A percentile compares a stretch with the other conserved stretches of the same genome.
These are phyloP conservation scores for Cosmopolites sordidus DNA, from an alignment of 2,888 invertebrate genomes.

Conservation along the genomic window DNA sequence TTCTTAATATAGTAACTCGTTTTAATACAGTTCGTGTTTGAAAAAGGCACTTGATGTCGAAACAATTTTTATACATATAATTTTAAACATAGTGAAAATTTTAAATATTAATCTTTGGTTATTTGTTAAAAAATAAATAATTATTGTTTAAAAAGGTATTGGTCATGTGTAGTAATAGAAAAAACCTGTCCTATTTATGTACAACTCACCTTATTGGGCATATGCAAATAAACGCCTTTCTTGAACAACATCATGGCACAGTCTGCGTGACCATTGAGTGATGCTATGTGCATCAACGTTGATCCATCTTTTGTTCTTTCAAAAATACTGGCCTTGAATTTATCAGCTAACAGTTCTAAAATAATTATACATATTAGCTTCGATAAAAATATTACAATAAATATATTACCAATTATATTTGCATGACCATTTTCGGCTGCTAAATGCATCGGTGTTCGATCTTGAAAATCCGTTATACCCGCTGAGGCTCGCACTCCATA, in stretches of 20 bases:
- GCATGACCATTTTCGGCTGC: slow-evolving; percentile 98
- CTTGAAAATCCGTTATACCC: slow-evolving; percentile 91
- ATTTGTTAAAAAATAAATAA: too few relatives aligned
- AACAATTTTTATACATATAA: too few relatives aligned
- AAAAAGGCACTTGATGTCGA: too few relatives aligned
- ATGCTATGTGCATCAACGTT: slow-evolving; percentile 97
- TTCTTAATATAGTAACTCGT: too few relatives aligned
- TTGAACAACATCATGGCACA: slow-evolving; percentile 98
- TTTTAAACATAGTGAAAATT: too few relatives aligned
- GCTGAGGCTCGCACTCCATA: slow-evolving; percentile 93
- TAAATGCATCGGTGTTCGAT: slow-evolving; percentile 72
- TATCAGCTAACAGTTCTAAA: slow-evolving; percentile 85
- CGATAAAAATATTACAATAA: not conserved
- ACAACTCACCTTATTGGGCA: slow-evolving; percentile 86
- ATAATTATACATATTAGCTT: not conserved
- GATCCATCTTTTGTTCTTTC: slow-evolving; percentile 97
- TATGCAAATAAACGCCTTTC: slow-evolving; percentile 97
- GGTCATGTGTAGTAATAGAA: not conserved
- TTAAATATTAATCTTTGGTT: too few relatives aligned
- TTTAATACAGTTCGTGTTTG: too few relatives aligned
- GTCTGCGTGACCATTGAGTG: slow-evolving; percentile 94
- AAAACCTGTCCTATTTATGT: not conserved
- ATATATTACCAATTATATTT: slow-evolving; percentile 61
- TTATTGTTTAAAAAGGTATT: too few relatives aligned
- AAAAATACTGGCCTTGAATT: slow-evolving; percentile 94